Evolutionary conservation across 2,113 vertebrate species (phyloP), one percentile per base, ranked within the genome.

Genomic region (Gallinago jamesoni): DNA sequence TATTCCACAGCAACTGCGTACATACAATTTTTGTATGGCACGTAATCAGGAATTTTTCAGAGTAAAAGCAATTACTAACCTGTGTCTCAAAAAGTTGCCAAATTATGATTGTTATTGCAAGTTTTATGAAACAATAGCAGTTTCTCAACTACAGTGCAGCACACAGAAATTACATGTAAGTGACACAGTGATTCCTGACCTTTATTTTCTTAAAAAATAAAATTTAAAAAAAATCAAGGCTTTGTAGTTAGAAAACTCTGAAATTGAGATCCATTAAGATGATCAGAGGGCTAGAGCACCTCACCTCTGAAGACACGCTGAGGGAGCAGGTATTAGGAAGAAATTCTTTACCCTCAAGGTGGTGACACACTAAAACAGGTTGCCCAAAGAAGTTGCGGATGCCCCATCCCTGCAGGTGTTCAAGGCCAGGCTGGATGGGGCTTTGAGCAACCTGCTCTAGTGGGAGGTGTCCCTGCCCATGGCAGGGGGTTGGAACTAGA

Each of bases 1-100:
- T 41, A 52, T 0, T 24, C 12, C 15, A 45, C 1, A 4, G 7
- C 30, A 88, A 1, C 64, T 35, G 3, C 39, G 39, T 39, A 39
- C 39, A 39, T 39, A 39, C 10, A 82, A 47, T 63, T 68, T 80
- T 31, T 68, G 8, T 8, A 81, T 25, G 25, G 45, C 11, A 43
- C 28, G 21, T 21, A 57, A 69, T 48, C 39, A 69, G 48, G 25
- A 96, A 31, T 67, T 93, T 87, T 91, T 70, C 84, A 63, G 33
- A 31, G 27, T 41, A 50, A 14, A 83, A 79, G 47, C 72, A 84
- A 78, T 91, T 57, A 82, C 41, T 75, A 48, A 84, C 52, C n/a
- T 81, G 62, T 41, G 37, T 37, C 31, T 77, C 22, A 67, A 63
- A 90, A 80, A 52, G 27, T 53, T 76, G 35, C 20, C 28, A 60